phyloP scores from a whole-genome alignment of 2,797 vertebrate species.

The Acomys russatus region DNA sequence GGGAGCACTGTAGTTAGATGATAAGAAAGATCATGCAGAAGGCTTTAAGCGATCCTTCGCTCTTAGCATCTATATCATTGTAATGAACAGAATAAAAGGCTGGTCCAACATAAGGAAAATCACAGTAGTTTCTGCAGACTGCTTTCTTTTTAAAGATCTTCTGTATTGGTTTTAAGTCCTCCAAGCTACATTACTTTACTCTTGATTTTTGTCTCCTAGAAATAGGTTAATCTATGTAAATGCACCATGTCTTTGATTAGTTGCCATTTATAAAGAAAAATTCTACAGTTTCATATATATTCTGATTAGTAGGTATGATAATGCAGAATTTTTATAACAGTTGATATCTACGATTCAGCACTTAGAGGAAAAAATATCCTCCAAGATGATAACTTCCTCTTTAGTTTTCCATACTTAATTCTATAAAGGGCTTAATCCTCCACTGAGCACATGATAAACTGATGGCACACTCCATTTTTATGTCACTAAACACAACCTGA shows the following conservation, averaged over 20 bases:
- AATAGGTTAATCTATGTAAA: constrained; percentile 37
- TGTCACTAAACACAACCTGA: constrained; percentile 77
- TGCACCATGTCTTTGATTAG: constrained; percentile 32
- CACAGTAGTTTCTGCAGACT: background rate
- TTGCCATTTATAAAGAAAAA: constrained; percentile 20
- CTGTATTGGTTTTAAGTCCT: constrained; percentile 31
- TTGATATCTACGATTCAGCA: constrained; percentile 61
- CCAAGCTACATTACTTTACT: constrained; percentile 27
- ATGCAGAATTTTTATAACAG: constrained; percentile 53
- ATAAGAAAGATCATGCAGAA: background rate
- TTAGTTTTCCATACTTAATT: constrained; percentile 59
- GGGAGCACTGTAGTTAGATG: background rate
- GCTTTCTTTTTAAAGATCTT: constrained; percentile 45
- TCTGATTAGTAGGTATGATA: constrained; percentile 17
- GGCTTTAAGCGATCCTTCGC: background rate
- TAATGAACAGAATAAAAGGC: constrained; percentile 36
- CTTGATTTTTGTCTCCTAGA: constrained; percentile 22
- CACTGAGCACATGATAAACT: constrained; percentile 50
- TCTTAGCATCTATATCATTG: background rate
- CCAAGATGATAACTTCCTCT: background rate
- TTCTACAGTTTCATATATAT: constrained; percentile 13
- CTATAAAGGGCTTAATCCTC: constrained; percentile 52
- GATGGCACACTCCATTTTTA: constrained; percentile 67
- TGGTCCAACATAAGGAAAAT: background rate
- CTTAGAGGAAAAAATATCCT: background rate